Evolutionary conservation across 92 coral and sea anemone species (phyloP).

Genomic region (Bergia puertoricense): DNA sequence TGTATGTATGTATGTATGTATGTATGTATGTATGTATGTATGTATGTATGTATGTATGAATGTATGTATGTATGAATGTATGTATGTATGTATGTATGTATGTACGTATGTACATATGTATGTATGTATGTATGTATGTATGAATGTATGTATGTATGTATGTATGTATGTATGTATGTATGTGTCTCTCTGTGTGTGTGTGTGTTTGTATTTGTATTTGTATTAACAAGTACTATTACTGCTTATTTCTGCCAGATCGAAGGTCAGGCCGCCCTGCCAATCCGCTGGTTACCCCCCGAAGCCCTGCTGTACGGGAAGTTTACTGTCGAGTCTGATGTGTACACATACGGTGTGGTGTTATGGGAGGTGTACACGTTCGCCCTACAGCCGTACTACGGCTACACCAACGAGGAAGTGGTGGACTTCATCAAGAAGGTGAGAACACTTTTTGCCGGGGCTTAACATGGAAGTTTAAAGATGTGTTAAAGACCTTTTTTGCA

Average conservation of each 20-base stretch:
- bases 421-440: slow-evolving; percentile 86
- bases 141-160: too few relatives aligned
- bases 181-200: background rate
- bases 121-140: too few relatives aligned
- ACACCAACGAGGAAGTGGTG: slow-evolving; percentile 91
- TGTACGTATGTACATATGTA: too few relatives aligned
- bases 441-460: background rate
- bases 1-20: too few relatives aligned
- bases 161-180: too few relatives aligned
- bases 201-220: background rate
- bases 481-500: too few relatives aligned
- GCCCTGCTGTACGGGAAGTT: slow-evolving; percentile 89
- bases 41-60: too few relatives aligned
- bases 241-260: slow-evolving; percentile 61
- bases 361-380: slow-evolving; percentile 97
- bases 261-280: slow-evolving; percentile 91
- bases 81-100: too few relatives aligned
- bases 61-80: too few relatives aligned
- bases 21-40: too few relatives aligned
- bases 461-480: too few relatives aligned
- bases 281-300: slow-evolving; percentile 98
- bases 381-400: slow-evolving; percentile 93
- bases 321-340: slow-evolving; percentile 91
- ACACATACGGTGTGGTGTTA: slow-evolving; percentile 86
- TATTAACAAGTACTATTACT: too few relatives aligned